Conservation (phyloP, 2,888 invertebrate species). For the Agrochola litura region DNA sequence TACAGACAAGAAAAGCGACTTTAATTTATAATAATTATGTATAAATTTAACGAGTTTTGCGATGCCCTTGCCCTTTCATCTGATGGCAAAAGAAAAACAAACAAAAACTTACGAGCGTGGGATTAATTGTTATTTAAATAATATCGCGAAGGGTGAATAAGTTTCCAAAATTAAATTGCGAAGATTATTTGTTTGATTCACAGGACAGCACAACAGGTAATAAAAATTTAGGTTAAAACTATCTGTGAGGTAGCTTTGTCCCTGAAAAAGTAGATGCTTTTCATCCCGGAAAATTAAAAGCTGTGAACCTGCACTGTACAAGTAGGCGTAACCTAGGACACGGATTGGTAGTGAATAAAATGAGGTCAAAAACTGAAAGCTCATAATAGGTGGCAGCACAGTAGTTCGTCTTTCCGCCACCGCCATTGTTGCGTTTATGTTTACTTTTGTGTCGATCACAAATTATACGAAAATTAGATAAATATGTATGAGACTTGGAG, state of each 20-base stretch:
- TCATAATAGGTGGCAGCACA: too few species aligned
- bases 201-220: too few species aligned
- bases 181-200: not conserved
- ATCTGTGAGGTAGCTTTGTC: not conserved
- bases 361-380: too few species aligned
- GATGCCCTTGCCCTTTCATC: constrained; percentile 18
- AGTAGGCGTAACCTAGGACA: not conserved
- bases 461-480: too few species aligned
- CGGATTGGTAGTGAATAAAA: not conserved
- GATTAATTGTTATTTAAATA: not conserved
- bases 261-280: not conserved
- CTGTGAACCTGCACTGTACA: not conserved
- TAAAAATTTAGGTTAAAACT: not conserved
- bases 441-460: too few species aligned
- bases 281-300: not conserved
- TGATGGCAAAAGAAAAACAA: constrained; percentile 7
- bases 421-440: too few species aligned
- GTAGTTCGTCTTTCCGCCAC: too few species aligned
- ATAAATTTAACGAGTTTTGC: constrained; percentile 1
- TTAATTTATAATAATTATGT: too few species aligned
- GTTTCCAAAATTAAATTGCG: not conserved
- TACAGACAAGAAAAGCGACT: too few species aligned
- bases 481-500: too few species aligned
- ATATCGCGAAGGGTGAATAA: not conserved
- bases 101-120: too few species aligned